Base-by-base conservation (phyloP, 2,113 vertebrate genomes). In the Eulemur macaco region DNA sequence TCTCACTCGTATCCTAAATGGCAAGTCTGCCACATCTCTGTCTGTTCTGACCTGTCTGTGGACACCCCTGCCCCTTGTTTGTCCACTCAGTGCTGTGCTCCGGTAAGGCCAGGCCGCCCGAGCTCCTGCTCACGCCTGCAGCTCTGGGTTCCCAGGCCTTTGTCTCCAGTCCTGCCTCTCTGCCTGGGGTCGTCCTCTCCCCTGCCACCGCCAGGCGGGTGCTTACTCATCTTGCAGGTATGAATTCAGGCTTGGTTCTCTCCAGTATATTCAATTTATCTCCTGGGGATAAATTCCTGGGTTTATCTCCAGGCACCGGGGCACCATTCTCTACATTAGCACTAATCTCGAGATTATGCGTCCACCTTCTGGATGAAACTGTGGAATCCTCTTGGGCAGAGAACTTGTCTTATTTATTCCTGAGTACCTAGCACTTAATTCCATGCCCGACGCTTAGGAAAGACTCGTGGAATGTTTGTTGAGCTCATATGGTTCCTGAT, bases 171-270 rank as follows among this genome's bases (percentile, higher is more conserved):
- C 42, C 31, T 13, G 58, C 66, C 69, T 50, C 27, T 90, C 27
- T 90, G 23, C n/a, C 76, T 13, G 25, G 69, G 69, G 27, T 23
- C 4, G 31, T 58, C 54, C 64, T 37, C 37, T 52, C 50, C 29
- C 37, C 34, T n/a, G 63, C 69, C 42, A 11, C 42, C 17, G 0
- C 52, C 45, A 29, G 84, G 56, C 15, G 6, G 1, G 60, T 3
- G 34, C 77, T 58, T 47, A 93, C 39, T 97, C 85, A 95, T 37
- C 39, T 9, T 42, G 68, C 39, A 60, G 90, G 31, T 45, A 77
- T 42, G 50, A 39, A 34, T 15, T 94, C 23, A 34, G 86, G 25
- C 13, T 2, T 15, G 58, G 54, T 4, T 5, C 3, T 25, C 42
- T 93, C 58, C 60, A 88, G 95, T 15, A 15, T 52, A 15, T 52